A percentile compares a stretch with the other conserved stretches of the same genome.
These are phyloP conservation scores for Cacatua alba DNA, from an alignment of 2,113 vertebrate species.

Conservation along the genomic window DNA sequence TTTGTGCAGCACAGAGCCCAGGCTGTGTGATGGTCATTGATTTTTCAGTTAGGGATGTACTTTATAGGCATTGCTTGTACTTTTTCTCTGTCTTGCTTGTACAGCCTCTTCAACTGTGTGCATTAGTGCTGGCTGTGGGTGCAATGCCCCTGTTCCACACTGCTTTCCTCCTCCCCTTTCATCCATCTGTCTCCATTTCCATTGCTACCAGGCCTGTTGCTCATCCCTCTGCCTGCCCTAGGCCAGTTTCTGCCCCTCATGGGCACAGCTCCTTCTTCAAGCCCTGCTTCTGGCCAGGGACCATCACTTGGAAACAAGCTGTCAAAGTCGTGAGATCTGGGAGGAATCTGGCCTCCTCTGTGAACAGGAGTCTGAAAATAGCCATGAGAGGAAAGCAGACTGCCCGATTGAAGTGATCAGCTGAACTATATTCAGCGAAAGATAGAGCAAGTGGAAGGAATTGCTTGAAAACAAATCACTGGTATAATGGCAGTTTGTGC, in stretches of 20 bases:
- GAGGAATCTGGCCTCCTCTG: neutral
- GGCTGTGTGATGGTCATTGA: neutral
- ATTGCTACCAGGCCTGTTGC: neutral
- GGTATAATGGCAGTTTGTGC: neutral
- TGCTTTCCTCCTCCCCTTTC: neutral
- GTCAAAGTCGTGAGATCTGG: neutral
- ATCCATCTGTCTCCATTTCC: neutral
- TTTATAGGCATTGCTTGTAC: neutral
- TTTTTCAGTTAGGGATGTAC: neutral
- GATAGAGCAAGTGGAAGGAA: neutral
- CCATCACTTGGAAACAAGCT: neutral
- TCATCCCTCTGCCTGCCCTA: neutral
- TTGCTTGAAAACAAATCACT: neutral
- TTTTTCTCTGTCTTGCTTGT: neutral
- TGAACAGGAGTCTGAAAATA: neutral
- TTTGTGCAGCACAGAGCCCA: neutral
- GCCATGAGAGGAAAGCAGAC: neutral
- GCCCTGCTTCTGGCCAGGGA: neutral
- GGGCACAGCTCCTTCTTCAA: neutral
- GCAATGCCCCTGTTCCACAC: accelerated
- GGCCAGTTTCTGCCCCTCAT: neutral
- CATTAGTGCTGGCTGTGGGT: accelerated
- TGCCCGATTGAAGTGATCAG: neutral
- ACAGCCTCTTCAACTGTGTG: neutral
- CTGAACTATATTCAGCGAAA: neutral